Evolutionary conservation across 2,888 invertebrate species (phyloP).

Genomic region (Criorhina ranunculi): DNA sequence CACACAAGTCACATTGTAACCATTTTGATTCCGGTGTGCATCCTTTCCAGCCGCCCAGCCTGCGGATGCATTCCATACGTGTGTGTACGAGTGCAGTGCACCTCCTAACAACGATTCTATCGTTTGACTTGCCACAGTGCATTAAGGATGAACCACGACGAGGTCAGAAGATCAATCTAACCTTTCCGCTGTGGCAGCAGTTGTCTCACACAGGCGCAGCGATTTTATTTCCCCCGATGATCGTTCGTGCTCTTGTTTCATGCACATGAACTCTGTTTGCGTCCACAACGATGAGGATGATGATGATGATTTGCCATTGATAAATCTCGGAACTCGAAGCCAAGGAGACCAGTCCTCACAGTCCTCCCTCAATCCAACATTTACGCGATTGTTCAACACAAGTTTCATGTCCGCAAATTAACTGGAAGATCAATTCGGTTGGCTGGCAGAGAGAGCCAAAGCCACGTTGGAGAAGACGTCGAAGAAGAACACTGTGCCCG

Average conservation of each 20-base stretch:
- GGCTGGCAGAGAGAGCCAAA: too few relatives aligned
- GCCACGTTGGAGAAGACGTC: not conserved
- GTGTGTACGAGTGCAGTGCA: not conserved
- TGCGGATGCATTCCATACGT: constrained; percentile 71
- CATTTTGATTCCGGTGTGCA: constrained; percentile 64
- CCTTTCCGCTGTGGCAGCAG: constrained; percentile 60
- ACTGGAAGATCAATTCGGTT: constrained; percentile 71
- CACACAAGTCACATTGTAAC: constrained; percentile 46
- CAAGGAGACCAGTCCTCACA: constrained; percentile 31
- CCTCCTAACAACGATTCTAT: constrained; percentile 74
- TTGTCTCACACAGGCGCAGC: constrained; percentile 41
- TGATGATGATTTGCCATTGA: constrained; percentile 75
- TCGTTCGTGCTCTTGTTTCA: constrained; percentile 76
- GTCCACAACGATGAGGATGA: constrained; percentile 57
- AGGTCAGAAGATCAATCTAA: constrained; percentile 75
- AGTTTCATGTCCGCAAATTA: constrained; percentile 75
- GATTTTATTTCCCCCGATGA: constrained; percentile 70
- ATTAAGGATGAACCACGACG: constrained; percentile 73
- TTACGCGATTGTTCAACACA: constrained; percentile 72
- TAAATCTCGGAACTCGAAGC: constrained; percentile 68
- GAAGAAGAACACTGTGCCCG: constrained; percentile 35
- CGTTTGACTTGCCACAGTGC: constrained; percentile 71
- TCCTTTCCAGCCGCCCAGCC: constrained; percentile 59
- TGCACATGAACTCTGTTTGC: constrained; percentile 66
- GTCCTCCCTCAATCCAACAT: constrained; percentile 26